A percentile compares a stretch with the other conserved stretches of the same genome.
These are phyloP conservation scores for Monochamus alternatus DNA, from an alignment of 2,888 invertebrate species.

Conservation along the genomic window DNA sequence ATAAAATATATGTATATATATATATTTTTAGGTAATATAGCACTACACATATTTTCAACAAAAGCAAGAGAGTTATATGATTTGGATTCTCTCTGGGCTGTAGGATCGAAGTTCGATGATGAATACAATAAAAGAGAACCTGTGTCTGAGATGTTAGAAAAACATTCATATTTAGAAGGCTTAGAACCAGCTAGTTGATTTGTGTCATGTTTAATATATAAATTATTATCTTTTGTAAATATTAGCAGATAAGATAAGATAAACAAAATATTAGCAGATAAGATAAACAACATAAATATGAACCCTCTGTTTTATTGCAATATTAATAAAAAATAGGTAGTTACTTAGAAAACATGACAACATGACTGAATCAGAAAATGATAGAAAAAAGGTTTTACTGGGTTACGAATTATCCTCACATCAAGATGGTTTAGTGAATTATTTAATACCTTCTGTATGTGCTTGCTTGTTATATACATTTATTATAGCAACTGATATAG, in stretches of 20 bases:
- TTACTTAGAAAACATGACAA: constrained; percentile 39
- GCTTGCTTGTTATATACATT: constrained; percentile 78
- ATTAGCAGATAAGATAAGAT: constrained; percentile 42
- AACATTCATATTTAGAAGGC: constrained; percentile 79
- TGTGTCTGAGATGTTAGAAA: constrained; percentile 78
- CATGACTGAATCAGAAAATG: constrained; percentile 40
- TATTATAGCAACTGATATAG: constrained; percentile 80
- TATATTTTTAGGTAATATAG: constrained; percentile 84
- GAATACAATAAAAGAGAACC: constrained; percentile 77
- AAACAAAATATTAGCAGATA: constrained; percentile 32
- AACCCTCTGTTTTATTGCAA: constrained; percentile 19
- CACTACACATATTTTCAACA: constrained; percentile 88
- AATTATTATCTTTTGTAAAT: constrained; percentile 1
- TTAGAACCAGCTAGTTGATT: constrained; percentile 74
- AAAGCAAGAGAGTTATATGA: constrained; percentile 84
- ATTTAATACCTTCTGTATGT: constrained; percentile 74
- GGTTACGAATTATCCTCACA: constrained; percentile 67
- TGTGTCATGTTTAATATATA: constrained; percentile 7
- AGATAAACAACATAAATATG: constrained; percentile 36
- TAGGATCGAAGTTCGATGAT: constrained; percentile 87
- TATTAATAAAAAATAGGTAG: constrained; percentile 14
- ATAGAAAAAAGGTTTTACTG: constrained; percentile 57
- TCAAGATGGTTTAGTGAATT: constrained; percentile 72
- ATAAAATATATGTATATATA: too few relatives aligned
- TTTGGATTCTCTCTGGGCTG: constrained; percentile 92